Conservation (phyloP, 2,797 vertebrate species). For the Melopsittacus undulatus region DNA sequence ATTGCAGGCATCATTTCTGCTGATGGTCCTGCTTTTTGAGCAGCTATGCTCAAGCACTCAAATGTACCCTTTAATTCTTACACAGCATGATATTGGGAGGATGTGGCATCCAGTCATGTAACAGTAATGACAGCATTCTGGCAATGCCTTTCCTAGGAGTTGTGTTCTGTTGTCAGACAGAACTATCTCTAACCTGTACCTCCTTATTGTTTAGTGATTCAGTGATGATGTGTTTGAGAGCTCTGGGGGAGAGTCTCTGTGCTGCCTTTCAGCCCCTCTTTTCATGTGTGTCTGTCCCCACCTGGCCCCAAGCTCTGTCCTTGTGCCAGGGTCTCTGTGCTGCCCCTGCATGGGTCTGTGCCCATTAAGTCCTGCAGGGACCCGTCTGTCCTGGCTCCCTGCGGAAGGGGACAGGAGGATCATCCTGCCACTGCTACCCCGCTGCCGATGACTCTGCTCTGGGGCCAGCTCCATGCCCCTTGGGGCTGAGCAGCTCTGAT, state of each 20-base stretch:
- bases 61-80: neutral
- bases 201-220: neutral
- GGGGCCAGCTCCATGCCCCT: neutral
- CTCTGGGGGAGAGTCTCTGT: neutral
- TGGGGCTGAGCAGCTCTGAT: neutral
- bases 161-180: neutral
- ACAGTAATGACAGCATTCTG: neutral
- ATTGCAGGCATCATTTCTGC: neutral
- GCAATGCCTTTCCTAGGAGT: neutral
- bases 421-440: neutral
- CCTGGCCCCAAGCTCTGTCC: too few species aligned
- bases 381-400: neutral
- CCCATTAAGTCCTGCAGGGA: neutral
- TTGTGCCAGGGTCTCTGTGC: neutral
- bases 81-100: accelerated
- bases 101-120: neutral
- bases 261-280: too few species aligned
- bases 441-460: neutral
- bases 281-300: too few species aligned
- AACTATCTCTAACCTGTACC: neutral
- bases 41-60: neutral
- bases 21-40: neutral
- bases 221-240: neutral
- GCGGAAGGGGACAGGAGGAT: neutral
- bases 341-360: neutral